Conservation (phyloP, 2,113 vertebrate genomes). For the Heterotilapia buettikoferi region DNA sequence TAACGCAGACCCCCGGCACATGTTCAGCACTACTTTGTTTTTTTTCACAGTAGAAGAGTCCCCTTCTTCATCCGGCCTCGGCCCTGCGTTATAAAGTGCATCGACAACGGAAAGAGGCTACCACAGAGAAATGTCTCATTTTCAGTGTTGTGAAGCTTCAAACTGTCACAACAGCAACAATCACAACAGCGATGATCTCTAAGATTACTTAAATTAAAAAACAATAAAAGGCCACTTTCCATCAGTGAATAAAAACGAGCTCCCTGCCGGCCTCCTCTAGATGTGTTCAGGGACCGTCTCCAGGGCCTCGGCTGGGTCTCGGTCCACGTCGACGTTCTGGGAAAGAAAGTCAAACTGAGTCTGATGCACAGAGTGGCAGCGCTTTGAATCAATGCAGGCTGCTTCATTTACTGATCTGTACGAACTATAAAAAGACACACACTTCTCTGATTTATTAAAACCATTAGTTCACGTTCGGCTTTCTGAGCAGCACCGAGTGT, state of each 20-base stretch:
- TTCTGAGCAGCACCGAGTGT: too few relatives aligned
- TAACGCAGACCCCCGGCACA: not conserved
- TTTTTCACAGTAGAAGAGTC: not conserved
- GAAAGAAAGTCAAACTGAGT: not conserved
- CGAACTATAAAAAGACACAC: rapidly evolving
- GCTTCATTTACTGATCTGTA: not conserved
- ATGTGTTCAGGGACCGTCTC: constrained; percentile 73
- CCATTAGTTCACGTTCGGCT: not conserved
- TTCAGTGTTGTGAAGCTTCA: not conserved
- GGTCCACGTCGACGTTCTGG: constrained; percentile 79
- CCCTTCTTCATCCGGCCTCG: not conserved
- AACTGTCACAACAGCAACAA: not conserved
- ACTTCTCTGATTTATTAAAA: not conserved
- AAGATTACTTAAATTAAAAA: not conserved
- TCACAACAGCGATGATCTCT: not conserved
- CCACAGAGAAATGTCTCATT: not conserved
- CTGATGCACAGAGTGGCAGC: not conserved
- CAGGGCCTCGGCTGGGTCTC: constrained; percentile 75
- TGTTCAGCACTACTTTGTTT: not conserved
- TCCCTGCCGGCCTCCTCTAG: constrained; percentile 3
- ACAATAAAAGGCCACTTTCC: constrained; percentile 1
- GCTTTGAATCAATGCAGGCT: rapidly evolving
- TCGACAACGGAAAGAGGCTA: not conserved
- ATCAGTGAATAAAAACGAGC: not conserved
- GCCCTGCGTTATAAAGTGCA: constrained; percentile 27